A percentile compares a stretch with the other conserved stretches of the same genome.
These are phyloP conservation scores for Hyposoter didymator DNA, from an alignment of 2,888 invertebrate genomes.

Conservation along the genomic window DNA sequence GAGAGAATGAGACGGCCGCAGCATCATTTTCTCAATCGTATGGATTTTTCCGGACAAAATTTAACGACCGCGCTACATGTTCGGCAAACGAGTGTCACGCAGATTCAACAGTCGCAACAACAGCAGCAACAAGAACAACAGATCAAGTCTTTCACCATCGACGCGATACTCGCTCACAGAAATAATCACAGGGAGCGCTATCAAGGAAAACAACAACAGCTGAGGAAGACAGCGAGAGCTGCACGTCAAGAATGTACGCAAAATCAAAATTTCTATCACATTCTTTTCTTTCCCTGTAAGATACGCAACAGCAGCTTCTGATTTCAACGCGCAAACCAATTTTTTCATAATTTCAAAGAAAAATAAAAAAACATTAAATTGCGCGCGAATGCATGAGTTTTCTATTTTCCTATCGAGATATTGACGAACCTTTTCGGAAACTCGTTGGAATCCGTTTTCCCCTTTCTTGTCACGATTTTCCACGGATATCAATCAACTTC, in stretches of 20 bases:
- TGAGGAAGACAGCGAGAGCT: conserved; percentile 73
- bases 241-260: conserved; percentile 68
- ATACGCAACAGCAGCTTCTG: not conserved
- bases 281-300: not conserved
- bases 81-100: conserved; percentile 73
- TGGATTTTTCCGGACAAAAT: conserved; percentile 74
- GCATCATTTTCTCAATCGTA: conserved; percentile 72
- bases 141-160: conserved; percentile 94
- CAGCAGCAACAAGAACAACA: conserved; percentile 78
- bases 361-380: not conserved
- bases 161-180: conserved; percentile 93
- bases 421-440: not conserved
- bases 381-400: not conserved
- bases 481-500: not conserved
- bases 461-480: not conserved
- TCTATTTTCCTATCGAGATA: not conserved
- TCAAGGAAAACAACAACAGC: conserved; percentile 77
- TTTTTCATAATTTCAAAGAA: not conserved
- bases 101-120: conserved; percentile 74
- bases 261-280: conserved; percentile 1
- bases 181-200: conserved; percentile 83
- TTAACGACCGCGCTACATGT: conserved; percentile 71
- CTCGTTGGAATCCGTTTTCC: not conserved
- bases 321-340: not conserved
- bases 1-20: conserved; percentile 79